Evolutionary conservation across 2,888 invertebrate species (phyloP).

Genomic region (Cactoblastis cactorum): DNA sequence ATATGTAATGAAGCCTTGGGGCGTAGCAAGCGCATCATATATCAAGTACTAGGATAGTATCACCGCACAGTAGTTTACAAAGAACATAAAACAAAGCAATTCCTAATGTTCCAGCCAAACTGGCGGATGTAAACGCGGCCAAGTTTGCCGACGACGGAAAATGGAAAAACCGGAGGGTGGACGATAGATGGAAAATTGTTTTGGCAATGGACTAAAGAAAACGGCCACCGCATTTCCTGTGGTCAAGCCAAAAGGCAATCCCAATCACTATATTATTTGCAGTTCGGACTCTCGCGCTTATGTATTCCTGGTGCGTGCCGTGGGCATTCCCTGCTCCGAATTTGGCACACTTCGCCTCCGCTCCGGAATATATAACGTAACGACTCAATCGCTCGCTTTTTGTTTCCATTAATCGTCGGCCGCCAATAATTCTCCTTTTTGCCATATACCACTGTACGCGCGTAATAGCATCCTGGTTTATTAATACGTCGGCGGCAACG

Average conservation of each 20-base stretch:
- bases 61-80: constrained; percentile 34
- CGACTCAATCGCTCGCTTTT: constrained; percentile 32
- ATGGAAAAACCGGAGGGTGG: constrained; percentile 58
- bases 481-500: constrained; percentile 27
- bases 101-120: constrained; percentile 42
- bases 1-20: no score
- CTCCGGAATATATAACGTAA: constrained; percentile 18
- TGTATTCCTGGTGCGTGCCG: constrained; percentile 49
- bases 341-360: constrained; percentile 32
- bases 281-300: constrained; percentile 41
- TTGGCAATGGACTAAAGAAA: constrained; percentile 65
- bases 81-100: constrained; percentile 47
- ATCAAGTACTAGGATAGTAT: constrained; percentile 36
- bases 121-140: constrained; percentile 51
- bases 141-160: constrained; percentile 63
- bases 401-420: constrained; percentile 28
- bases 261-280: constrained; percentile 55
- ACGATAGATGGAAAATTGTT: constrained; percentile 67
- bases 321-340: constrained; percentile 18
- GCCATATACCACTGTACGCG: constrained; percentile 15
- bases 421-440: constrained; percentile 18
- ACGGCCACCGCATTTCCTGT: constrained; percentile 73
- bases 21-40: no score
- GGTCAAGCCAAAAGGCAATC: constrained; percentile 74
- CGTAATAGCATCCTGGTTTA: constrained; percentile 23